These are phyloP conservation scores for Ormyrus nitidulus DNA, from an alignment of 2,888 invertebrate species.

Conservation along the genomic window DNA sequence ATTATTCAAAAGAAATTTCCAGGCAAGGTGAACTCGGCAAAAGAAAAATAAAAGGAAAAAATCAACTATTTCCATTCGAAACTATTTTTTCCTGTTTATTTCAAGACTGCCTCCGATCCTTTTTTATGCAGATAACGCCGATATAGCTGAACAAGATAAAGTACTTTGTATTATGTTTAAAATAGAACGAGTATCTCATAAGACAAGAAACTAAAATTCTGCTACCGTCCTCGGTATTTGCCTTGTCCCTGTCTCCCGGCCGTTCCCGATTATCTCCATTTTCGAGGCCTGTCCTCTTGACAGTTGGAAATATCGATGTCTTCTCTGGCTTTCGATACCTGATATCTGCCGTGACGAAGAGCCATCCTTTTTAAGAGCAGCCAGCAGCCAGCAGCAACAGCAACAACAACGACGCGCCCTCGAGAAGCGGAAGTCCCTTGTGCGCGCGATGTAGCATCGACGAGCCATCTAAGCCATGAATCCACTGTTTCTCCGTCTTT, in stretches of 20 bases:
- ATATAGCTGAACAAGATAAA: constrained; percentile 35
- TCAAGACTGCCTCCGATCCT: not conserved
- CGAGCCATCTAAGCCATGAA: not conserved
- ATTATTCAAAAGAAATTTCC: too few relatives aligned
- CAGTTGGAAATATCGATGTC: constrained; percentile 51
- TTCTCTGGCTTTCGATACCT: constrained; percentile 44
- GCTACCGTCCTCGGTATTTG: constrained; percentile 49
- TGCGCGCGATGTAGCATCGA: constrained; percentile 18
- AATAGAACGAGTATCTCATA: constrained; percentile 18
- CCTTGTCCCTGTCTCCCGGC: not conserved
- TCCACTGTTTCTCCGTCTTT: constrained; percentile 5
- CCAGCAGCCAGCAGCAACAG: too few relatives aligned
- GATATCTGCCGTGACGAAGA: constrained; percentile 44
- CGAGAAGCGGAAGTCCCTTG: constrained; percentile 44
- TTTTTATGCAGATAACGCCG: not conserved
- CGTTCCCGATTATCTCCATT: constrained; percentile 46
- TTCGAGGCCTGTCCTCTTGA: constrained; percentile 45
- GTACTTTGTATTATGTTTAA: constrained; percentile 34
- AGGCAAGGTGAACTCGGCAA: too few relatives aligned
- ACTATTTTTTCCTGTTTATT: not conserved
- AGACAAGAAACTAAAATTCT: constrained; percentile 34
- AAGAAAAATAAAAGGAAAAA: too few relatives aligned
- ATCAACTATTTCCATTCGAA: not conserved
- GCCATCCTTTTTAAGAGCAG: constrained; percentile 25
- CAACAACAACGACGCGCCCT: not conserved